Conservation (phyloP, 2,888 invertebrate genomes). For the Rhimphoctona megacephalus region DNA sequence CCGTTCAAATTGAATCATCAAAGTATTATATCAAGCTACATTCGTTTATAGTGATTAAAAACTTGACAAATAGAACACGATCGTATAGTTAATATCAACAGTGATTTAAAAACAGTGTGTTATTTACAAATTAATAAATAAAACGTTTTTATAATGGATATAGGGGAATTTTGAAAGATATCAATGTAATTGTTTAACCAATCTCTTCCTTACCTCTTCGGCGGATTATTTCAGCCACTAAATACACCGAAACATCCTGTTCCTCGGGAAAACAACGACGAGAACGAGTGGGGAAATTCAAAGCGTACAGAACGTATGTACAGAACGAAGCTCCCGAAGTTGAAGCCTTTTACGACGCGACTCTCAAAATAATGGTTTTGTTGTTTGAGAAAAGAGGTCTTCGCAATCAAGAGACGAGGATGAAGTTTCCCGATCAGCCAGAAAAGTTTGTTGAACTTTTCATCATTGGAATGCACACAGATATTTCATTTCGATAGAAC, state of each 20-base stretch:
- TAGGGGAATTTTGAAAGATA: conserved; percentile 81
- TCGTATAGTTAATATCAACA: conserved; percentile 20
- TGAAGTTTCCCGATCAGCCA: conserved; percentile 98
- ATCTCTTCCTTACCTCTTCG: conserved; percentile 41
- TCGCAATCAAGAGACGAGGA: conserved; percentile 98
- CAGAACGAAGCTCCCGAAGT: conserved; percentile 93
- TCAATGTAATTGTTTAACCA: background rate
- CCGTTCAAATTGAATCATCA: background rate
- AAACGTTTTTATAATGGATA: conserved; percentile 81
- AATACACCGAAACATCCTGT: conserved; percentile 92
- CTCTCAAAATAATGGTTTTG: conserved; percentile 94
- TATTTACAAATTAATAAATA: conserved; percentile 5
- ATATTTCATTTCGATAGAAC: too few relatives aligned
- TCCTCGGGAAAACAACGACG: conserved; percentile 88
- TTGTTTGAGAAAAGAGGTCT: conserved; percentile 97
- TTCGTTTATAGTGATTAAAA: background rate
- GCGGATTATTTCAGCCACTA: conserved; percentile 88
- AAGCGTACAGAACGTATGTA: conserved; percentile 89
- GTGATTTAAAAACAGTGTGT: background rate
- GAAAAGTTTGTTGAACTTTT: conserved; percentile 89
- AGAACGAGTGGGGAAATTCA: conserved; percentile 88
- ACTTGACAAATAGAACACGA: too few relatives aligned
- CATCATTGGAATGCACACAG: too few relatives aligned
- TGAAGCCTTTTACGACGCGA: conserved; percentile 95
- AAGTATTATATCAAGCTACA: background rate